These are phyloP conservation scores for Uromys caudimaculatus DNA, from an alignment of 2,797 vertebrate genomes.

Conservation along the genomic window DNA sequence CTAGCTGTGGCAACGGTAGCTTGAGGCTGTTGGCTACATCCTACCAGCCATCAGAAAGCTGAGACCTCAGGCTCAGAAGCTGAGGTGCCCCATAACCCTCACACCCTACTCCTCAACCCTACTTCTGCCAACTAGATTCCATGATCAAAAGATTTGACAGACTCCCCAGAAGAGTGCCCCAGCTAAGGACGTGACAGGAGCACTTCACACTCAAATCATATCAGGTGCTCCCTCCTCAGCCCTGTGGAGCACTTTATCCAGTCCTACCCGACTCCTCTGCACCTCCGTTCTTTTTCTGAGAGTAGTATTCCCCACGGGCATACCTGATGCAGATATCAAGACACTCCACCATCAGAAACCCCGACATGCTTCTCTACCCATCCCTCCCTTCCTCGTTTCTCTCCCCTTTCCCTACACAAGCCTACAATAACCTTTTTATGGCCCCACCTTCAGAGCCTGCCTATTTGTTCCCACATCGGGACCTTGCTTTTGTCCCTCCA, in stretches of 20 bases:
- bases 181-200: background rate
- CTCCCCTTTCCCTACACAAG: background rate
- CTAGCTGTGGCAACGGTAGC: no score
- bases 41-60: background rate
- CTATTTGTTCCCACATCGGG: background rate
- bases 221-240: background rate
- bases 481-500: background rate
- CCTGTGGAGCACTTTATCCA: background rate
- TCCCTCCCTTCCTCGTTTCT: background rate
- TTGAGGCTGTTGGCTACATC: background rate
- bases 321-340: background rate
- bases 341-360: background rate
- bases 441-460: background rate
- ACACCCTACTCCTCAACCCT: background rate
- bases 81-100: background rate
- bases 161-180: background rate
- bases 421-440: background rate
- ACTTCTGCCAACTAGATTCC: background rate
- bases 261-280: background rate
- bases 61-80: background rate
- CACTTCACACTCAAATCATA: background rate
- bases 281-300: background rate
- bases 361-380: background rate
- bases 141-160: background rate
- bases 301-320: background rate